Evolutionary conservation across 37 sponge, comb jelly and placozoan species (phyloP).

Genomic region (Mnemiopsis leidyi): DNA sequence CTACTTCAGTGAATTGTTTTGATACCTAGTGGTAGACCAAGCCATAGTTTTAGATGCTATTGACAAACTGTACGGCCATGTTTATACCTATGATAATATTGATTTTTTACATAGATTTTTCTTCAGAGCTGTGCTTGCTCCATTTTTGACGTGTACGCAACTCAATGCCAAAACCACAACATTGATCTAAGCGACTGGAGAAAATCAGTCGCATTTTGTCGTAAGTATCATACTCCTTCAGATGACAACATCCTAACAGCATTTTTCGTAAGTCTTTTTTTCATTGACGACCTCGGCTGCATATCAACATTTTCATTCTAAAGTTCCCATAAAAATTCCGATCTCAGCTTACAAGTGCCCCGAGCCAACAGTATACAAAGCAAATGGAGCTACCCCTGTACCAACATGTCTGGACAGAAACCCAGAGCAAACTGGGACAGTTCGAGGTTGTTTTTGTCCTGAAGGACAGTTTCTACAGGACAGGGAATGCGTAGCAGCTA

Average conservation of each 20-base stretch:
- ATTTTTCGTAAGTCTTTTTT: too few relatives aligned
- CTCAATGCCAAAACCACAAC: neutral
- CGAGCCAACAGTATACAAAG: neutral
- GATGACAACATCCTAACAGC: too few relatives aligned
- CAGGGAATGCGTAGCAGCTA: neutral
- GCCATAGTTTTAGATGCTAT: too few relatives aligned
- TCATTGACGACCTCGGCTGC: too few relatives aligned
- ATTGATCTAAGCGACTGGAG: slow-evolving; percentile 11
- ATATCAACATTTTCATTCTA: too few relatives aligned
- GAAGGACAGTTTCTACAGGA: slow-evolving; percentile 12
- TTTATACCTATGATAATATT: too few relatives aligned
- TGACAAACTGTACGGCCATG: too few relatives aligned
- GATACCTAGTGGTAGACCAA: too few relatives aligned
- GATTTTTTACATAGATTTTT: too few relatives aligned
- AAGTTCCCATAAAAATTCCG: too few relatives aligned
- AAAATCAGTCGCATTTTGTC: neutral
- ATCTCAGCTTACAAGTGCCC: neutral
- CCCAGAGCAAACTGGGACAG: slow-evolving; percentile 1
- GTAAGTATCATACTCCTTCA: neutral
- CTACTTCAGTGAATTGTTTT: too few relatives aligned
- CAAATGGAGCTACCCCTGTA: neutral
- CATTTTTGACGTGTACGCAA: neutral
- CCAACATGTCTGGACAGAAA: neutral
- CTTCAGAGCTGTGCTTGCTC: neutral
- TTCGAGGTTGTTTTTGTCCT: slow-evolving; percentile 27